Conservation (phyloP, 2,888 invertebrate species). For the Auanema sp. region DNA sequence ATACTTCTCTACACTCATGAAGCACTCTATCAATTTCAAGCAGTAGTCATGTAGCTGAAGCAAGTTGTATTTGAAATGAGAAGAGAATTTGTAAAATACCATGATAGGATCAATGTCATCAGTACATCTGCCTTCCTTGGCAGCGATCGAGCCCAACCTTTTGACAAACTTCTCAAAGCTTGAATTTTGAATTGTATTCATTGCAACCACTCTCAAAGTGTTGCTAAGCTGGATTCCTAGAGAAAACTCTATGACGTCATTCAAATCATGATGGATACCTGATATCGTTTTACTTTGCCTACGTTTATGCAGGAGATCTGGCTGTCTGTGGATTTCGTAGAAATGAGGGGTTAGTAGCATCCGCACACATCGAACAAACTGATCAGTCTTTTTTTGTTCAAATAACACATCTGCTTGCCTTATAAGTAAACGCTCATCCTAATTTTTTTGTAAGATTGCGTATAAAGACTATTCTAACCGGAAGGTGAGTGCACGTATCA, state of each 20-base stretch:
- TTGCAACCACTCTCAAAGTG: conserved; percentile 37
- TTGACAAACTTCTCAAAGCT: conserved; percentile 48
- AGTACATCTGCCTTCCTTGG: conserved; percentile 16
- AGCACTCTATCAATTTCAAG: conserved; percentile 52
- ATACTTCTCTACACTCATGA: conserved; percentile 32
- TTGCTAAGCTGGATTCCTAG: conserved; percentile 27
- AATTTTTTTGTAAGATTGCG: conserved; percentile 2
- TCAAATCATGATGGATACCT: conserved; percentile 11
- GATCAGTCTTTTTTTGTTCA: conserved; percentile 40
- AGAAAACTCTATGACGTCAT: neutral
- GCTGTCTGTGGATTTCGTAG: conserved; percentile 41
- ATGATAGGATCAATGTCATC: conserved; percentile 19
- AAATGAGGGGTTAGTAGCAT: conserved; percentile 61
- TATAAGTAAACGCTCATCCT: conserved; percentile 58
- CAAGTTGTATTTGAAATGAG: neutral
- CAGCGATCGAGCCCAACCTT: conserved; percentile 43
- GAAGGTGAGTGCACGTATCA: conserved; percentile 51
- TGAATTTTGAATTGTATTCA: conserved; percentile 43
- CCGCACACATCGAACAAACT: conserved; percentile 46
- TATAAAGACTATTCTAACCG: conserved; percentile 32
- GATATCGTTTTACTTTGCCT: conserved; percentile 12
- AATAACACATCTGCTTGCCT: conserved; percentile 58
- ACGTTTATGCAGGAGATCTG: conserved; percentile 27
- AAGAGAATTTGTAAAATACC: conserved; percentile 19
- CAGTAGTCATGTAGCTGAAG: conserved; percentile 56